These are phyloP conservation scores for Ligdia adustata DNA, from an alignment of 2,888 invertebrate genomes.

Conservation along the genomic window DNA sequence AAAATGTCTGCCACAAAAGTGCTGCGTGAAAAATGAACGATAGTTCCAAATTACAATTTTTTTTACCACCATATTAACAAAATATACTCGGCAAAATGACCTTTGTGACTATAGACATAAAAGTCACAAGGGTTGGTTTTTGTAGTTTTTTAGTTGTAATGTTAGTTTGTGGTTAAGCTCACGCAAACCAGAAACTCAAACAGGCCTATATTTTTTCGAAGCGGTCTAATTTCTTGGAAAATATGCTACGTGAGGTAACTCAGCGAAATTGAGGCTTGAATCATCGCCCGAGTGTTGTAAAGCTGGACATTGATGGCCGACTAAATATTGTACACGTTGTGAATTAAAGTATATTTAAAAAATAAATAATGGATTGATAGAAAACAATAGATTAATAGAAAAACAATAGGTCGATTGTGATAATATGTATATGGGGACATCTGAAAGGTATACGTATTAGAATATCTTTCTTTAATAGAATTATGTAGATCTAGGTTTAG, in stretches of 20 bases:
- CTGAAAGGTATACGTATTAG: no score
- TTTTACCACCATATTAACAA: constrained; percentile 4
- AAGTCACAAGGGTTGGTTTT: background rate
- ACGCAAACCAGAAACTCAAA: constrained; percentile 49
- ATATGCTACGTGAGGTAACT: constrained; percentile 71
- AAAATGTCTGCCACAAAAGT: constrained; percentile 50
- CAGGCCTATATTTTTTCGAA: constrained; percentile 54
- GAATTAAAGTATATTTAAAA: no score
- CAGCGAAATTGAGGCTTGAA: constrained; percentile 69
- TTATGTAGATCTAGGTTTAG: no score
- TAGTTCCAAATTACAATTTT: constrained; percentile 40
- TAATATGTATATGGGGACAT: no score
- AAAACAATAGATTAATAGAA: no score
- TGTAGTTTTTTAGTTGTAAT: background rate
- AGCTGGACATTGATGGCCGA: constrained; percentile 27
- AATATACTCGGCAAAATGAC: background rate
- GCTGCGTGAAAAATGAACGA: constrained; percentile 59
- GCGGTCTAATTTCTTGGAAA: constrained; percentile 71
- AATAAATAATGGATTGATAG: no score
- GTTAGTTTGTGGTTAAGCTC: constrained; percentile 41
- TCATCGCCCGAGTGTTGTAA: constrained; percentile 51
- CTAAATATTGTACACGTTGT: no score
- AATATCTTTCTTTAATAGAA: no score
- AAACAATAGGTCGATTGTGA: no score
- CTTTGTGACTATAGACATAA: background rate